phyloP scores from a whole-genome alignment of 2,888 invertebrate genomes.

The Endomychus coccineus region DNA sequence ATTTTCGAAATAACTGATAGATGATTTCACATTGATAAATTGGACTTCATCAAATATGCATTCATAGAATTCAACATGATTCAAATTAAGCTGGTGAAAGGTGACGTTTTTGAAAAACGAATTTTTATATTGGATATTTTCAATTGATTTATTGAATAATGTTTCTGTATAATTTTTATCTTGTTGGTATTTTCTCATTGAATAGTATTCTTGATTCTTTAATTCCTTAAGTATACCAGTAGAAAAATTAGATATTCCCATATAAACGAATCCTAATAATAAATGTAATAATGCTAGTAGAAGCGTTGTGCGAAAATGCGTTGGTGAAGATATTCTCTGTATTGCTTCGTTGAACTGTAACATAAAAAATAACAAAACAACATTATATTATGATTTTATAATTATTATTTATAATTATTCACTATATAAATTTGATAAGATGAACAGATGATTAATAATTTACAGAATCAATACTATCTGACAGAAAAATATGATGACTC shows the following conservation, averaged over 20 bases:
- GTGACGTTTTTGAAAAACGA: constrained; percentile 56
- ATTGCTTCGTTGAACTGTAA: constrained; percentile 64
- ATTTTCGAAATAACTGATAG: constrained; percentile 58
- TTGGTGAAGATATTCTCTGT: constrained; percentile 57
- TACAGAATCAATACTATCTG: too few relatives aligned
- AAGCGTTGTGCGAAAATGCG: constrained; percentile 55
- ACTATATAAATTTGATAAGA: too few relatives aligned
- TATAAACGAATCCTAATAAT: constrained; percentile 47
- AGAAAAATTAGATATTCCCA: constrained; percentile 51
- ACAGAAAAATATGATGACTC: too few relatives aligned
- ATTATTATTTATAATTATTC: too few relatives aligned
- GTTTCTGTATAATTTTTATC: constrained; percentile 31
- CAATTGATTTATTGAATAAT: constrained; percentile 54
- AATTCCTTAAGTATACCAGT: constrained; percentile 46
- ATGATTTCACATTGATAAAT: constrained; percentile 65
- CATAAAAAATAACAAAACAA: too few relatives aligned
- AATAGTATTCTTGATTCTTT: constrained; percentile 39
- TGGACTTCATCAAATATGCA: constrained; percentile 63
- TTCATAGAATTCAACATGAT: constrained; percentile 63
- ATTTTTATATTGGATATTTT: constrained; percentile 57
- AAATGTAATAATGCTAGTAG: constrained; percentile 52
- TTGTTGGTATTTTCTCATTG: constrained; percentile 28
- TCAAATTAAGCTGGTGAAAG: constrained; percentile 61
- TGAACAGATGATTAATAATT: too few relatives aligned
- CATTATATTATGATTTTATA: too few relatives aligned